Percentiles rank a stretch among this genome's conserved stretches.
Evolutionary conservation across 2,113 vertebrate genomes (phyloP).

Genomic region (Pantherophis guttatus): DNA sequence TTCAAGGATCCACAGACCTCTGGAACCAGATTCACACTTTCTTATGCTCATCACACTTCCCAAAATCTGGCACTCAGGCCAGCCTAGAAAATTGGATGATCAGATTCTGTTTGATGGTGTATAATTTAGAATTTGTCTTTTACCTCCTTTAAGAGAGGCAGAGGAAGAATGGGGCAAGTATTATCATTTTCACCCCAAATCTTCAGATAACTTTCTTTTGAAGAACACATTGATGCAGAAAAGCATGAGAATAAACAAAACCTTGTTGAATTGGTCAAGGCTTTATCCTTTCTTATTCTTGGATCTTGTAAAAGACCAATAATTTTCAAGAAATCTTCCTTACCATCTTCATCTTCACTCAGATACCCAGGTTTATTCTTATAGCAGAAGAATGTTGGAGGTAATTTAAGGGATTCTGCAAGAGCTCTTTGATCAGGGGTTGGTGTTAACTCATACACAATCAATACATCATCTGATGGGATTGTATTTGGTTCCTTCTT

Average conservation of each 20-base stretch:
- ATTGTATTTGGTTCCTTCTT: conserved; percentile 41
- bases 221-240: not conserved
- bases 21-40: not conserved
- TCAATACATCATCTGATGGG: conserved; percentile 73
- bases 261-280: not conserved
- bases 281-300: not conserved
- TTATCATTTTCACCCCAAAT: not conserved
- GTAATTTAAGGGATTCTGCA: conserved; percentile 81
- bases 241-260: not conserved
- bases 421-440: conserved; percentile 84
- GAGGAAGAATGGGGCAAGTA: not conserved
- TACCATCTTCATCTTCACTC: conserved; percentile 90
- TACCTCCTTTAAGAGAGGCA: not conserved
- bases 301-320: not conserved
- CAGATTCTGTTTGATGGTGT: not conserved
- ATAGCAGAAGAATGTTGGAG: conserved; percentile 93
- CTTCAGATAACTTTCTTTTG: not conserved
- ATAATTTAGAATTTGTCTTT: not conserved
- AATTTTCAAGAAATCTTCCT: conserved; percentile 39
- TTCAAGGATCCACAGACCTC: not conserved
- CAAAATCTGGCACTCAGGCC: not conserved
- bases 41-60: not conserved
- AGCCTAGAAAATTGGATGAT: not conserved
- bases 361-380: conserved; percentile 86
- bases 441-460: conserved; percentile 85